Percentiles rank a stretch among this genome's conserved stretches.
Evolutionary conservation across 2,113 vertebrate species (phyloP).

Genomic region (Rhinichthys klamathensis): DNA sequence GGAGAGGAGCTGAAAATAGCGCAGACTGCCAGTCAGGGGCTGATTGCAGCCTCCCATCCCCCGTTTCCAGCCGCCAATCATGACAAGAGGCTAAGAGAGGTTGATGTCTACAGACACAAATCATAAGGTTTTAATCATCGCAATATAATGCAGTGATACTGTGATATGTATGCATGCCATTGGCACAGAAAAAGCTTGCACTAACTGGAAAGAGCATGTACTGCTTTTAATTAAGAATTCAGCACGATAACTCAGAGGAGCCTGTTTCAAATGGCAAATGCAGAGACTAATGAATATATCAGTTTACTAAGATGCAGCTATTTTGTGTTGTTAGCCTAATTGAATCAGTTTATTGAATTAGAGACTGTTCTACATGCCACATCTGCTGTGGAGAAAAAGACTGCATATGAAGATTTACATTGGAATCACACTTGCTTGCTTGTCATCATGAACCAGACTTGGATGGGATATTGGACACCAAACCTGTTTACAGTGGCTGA

Average conservation of each 20-base stretch:
- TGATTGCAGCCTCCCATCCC: conserved; percentile 40
- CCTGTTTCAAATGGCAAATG: background rate
- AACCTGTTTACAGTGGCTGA: conserved; percentile 25
- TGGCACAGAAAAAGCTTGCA: background rate
- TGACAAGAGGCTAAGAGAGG: conserved; percentile 28
- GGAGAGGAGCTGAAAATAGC: conserved; percentile 50
- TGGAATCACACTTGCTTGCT: conserved; percentile 1
- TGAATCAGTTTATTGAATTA: conserved; percentile 34
- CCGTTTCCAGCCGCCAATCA: conserved; percentile 16
- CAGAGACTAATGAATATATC: conserved; percentile 15
- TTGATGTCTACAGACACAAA: conserved; percentile 28
- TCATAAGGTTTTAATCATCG: conserved; percentile 22
- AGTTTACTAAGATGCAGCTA: conserved; percentile 5
- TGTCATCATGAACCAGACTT: background rate
- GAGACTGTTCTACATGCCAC: conserved; percentile 5
- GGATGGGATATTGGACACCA: conserved; percentile 17
- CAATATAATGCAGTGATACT: background rate
- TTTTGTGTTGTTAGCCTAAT: conserved; percentile 24
- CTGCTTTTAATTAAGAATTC: conserved; percentile 5
- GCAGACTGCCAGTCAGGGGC: conserved; percentile 42
- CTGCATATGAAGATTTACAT: conserved; percentile 9
- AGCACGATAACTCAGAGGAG: background rate
- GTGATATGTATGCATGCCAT: background rate
- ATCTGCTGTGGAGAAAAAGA: conserved; percentile 12
- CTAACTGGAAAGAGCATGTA: background rate